Evolutionary conservation across 2,888 invertebrate species (phyloP).

Genomic region (Tinea semifulvella): DNA sequence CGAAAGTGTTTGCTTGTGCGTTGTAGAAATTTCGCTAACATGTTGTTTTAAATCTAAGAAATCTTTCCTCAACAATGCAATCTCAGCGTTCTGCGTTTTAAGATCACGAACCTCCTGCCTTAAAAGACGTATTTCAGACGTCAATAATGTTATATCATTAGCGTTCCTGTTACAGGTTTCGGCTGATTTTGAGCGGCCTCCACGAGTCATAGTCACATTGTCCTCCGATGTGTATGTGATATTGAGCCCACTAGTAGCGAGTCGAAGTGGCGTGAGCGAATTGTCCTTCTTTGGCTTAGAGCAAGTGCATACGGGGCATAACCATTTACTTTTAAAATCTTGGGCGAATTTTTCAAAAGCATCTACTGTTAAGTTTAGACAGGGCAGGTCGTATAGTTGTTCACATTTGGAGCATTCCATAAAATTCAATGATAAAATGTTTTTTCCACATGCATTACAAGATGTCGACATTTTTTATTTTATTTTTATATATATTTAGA

Average conservation of each 20-base stretch:
- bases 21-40: not conserved
- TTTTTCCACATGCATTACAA: constrained; percentile 5
- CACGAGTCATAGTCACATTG: constrained; percentile 1
- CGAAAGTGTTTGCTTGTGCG: not conserved
- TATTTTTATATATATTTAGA: no score
- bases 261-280: not conserved
- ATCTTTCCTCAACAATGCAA: not conserved
- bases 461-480: not conserved
- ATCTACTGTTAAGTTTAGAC: not conserved
- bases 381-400: not conserved
- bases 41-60: not conserved
- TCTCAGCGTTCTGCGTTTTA: not conserved
- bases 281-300: constrained; percentile 4
- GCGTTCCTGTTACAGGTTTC: not conserved
- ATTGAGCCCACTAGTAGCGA: not conserved
- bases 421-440: not conserved
- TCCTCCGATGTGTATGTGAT: not conserved
- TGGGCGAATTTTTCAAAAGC: not conserved
- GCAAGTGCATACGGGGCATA: not conserved
- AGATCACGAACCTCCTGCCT: not conserved
- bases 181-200: not conserved
- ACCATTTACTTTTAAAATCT: not conserved
- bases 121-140: not conserved
- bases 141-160: not conserved
- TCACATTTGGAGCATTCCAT: not conserved